Evolutionary conservation across 2,113 vertebrate species (phyloP), one percentile per base, ranked within the genome.

Genomic region (Trematocara macrostoma): DNA sequence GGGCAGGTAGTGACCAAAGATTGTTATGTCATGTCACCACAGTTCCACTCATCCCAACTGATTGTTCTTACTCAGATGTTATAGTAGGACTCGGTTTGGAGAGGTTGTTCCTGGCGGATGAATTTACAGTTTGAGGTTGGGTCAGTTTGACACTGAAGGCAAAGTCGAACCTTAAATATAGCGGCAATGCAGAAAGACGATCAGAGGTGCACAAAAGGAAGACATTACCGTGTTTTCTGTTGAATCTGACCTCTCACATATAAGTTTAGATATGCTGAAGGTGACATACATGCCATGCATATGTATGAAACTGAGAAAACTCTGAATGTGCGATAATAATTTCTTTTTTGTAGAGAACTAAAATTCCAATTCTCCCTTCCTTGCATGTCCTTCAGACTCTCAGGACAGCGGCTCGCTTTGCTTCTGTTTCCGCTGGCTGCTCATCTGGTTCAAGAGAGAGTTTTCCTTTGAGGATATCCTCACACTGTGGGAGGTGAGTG

Each of bases 371-470:
- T 5, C 12, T 23, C 5, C 18, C 5, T 11, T 45, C 9, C 14
- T 8, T n/a, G 16, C 15, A 2, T 52, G 6, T 35, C 53, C 31
- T 1, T 42, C 92, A 97, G 96, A 97, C 84, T 97, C 96, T 35
- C 96, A 97, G 94, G 96, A 97, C 94, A 96, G 96, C 81, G 96
- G 96, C 78, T 97, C 96, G 2, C 95, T 97, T 5, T 97, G 96
- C 89, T 97, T 97, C 94, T 97, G 96, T 85, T 98, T 98, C 95
- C 97, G 97, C 8, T 98, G 98, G 98, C 95, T 98, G 64, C 97
- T 98, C 81, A 98, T 98, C 95, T 98, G 97, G 97, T 98, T 98
- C 94, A 98, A 98, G 94, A 96, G 98, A 82, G 98, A 98, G 86
- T 98, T 98, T 83, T 96, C 97, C 64, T 98, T 98, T 52, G 96